phyloP scores from a whole-genome alignment of 2,113 vertebrate genomes.

The Lycaon pictus region DNA sequence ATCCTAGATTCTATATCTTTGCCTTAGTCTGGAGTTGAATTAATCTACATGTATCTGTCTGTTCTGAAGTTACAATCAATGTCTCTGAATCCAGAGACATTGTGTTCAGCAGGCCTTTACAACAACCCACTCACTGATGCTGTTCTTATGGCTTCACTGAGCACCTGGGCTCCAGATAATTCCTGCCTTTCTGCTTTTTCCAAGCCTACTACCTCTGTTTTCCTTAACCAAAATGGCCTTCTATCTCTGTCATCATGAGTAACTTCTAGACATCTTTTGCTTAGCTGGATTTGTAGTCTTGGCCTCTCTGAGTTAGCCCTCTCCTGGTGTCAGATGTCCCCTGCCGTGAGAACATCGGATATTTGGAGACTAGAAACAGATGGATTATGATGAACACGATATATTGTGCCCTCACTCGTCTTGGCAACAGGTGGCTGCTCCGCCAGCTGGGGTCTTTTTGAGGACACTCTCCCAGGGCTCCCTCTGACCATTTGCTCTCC shows the following conservation, averaged over 20 bases:
- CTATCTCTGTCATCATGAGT: neutral
- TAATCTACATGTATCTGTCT: neutral
- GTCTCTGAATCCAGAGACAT: neutral
- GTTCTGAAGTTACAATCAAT: neutral
- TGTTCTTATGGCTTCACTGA: neutral
- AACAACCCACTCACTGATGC: neutral
- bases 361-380: conserved; percentile 53
- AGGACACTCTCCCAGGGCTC: conserved; percentile 66
- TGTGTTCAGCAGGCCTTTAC: neutral
- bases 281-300: neutral
- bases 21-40: neutral
- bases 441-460: conserved; percentile 75
- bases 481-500: conserved; percentile 60
- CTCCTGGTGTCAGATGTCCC: neutral
- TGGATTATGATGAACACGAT: conserved; percentile 10
- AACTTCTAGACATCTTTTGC: neutral
- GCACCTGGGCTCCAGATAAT: neutral
- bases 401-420: conserved; percentile 24
- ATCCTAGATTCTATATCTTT: neutral
- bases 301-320: neutral
- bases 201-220: neutral
- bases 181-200: neutral
- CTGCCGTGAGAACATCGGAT: neutral
- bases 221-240: neutral
- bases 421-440: conserved; percentile 75